Base-by-base conservation (phyloP, 23 tunicate species). In the Styela clava region DNA sequence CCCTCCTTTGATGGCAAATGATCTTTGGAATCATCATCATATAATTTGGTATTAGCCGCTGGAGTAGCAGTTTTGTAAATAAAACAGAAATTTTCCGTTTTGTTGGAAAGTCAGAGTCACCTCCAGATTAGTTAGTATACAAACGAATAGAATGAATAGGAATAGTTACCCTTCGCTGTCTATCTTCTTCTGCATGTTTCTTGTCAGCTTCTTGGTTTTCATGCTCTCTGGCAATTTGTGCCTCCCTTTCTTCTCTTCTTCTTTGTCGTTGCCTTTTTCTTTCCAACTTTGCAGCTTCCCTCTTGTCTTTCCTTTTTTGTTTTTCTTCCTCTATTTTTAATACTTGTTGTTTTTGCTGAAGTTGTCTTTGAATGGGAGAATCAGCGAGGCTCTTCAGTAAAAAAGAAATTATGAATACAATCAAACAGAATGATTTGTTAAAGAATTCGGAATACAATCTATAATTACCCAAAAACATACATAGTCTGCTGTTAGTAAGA, bases 311-410 rank as follows among this genome's bases (percentile, higher is more conserved):
- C 51, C 21, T 23, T 31, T 26, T 37, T 22, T 69, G 83, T 90
- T 79, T 33, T 77, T 61, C 18, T 34, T 65, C 35, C 79, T 83
- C 80, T 79, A 84, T 31, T 83, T 85, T 44, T 88, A 87, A 51
- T 83, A 82, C 24, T 69, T 56, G 62, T 61, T 85, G 96, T 2
- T 88, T 63, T 71, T 86, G 91, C 30, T 73, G 64, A 76, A 91
- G 78, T 35, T 91, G 97, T 69, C 85, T 86, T 31, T 86, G 85
- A 21, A 91, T 85, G 0, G 97, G 97, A 37, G 97, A 91, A 33
- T 86, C 91, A 65, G 85, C 91, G 52, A 91, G 62, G 74, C 86
- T 91, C 97, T 91, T 62, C 26, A 28, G 30, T 21, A 33, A 31
- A 80, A 68, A 78, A 62, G 23, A 24, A 27, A 24, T 24, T 36